Evolutionary conservation across 2,797 vertebrate species (phyloP), one percentile per base, ranked within the genome.

Genomic region (Macropus fuliginosus): DNA sequence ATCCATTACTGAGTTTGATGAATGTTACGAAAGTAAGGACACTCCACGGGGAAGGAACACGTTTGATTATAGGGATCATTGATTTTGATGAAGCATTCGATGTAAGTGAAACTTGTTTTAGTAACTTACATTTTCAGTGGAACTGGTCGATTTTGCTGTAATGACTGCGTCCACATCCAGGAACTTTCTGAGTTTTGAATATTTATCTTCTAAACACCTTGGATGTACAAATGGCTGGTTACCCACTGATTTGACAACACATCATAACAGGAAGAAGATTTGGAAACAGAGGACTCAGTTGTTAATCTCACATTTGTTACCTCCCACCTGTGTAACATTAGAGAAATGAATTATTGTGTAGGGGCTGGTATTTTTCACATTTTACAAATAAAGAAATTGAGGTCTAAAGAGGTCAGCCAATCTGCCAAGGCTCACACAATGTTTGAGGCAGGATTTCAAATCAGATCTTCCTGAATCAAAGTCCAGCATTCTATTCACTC

Each of bases 1-100:
- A 97, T 50, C 29, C 62, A 31, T 95, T 96, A 96, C 92, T 95
- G 66, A 52, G 94, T 81, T 96, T 97, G 91, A 96, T 96, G 21
- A 81, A 95, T 96, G 9, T 90, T 96, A 90, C 89, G 40, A 31
- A 93, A 97, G 57, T 21, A 89, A 96, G 57, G 74, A 94, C 5
- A 11, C 50, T 94, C 96, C 97, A 96, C 56, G 62, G 93, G 28
- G n/a, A 91, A 91, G 54, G 24, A 94, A 55, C 24, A 18, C 66
- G 97, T 97, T 92, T 96, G 54, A 94, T 97, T 93, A 90, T 16
- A 91, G 59, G n/a, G 59, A 27, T 97, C 92, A 94, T 91, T 3
- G 5, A n/a, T 97, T 96, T 93, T 97, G 59, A 96, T 96, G 95
- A 96, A 97, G 91, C 34, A 59, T 9, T 74, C 92, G 31, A 28